A percentile compares a stretch with the other conserved stretches of the same genome.
These are phyloP conservation scores for Taurulus bubalis DNA, from an alignment of 2,113 vertebrate genomes.

Conservation along the genomic window DNA sequence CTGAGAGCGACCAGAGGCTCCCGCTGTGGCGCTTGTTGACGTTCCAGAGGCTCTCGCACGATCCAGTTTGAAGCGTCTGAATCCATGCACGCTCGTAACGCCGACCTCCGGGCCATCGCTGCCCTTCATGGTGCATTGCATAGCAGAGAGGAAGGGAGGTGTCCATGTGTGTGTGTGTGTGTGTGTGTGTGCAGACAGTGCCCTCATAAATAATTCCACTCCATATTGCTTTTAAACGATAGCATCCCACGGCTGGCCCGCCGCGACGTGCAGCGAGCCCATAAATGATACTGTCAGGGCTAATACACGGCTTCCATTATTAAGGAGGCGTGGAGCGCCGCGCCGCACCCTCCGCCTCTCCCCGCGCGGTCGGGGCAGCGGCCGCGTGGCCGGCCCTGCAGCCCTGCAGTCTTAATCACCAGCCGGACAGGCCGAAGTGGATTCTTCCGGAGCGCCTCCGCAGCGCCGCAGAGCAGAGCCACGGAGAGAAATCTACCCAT, in stretches of 20 bases:
- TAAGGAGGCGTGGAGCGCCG: conserved; percentile 55
- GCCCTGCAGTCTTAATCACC: conserved; percentile 25
- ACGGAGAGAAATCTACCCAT: conserved; percentile 16
- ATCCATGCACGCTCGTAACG: conserved; percentile 10
- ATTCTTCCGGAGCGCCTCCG: neutral
- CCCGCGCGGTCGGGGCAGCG: neutral
- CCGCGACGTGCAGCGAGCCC: conserved; percentile 53
- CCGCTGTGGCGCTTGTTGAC: conserved; percentile 22
- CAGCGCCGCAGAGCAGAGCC: neutral
- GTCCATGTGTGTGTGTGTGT: conserved; percentile 11
- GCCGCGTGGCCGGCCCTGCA: conserved; percentile 2
- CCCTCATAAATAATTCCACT: conserved; percentile 77
- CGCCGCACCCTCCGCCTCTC: conserved; percentile 12
- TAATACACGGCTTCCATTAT: conserved; percentile 75
- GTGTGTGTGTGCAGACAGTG: conserved; percentile 32
- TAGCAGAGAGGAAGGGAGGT: conserved; percentile 40
- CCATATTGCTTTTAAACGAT: conserved; percentile 81
- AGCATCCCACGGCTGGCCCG: conserved; percentile 69
- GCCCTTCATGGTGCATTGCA: conserved; percentile 68
- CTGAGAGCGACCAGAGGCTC: neutral
- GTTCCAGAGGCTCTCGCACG: conserved; percentile 23
- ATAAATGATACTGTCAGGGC: conserved; percentile 80
- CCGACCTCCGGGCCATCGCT: conserved; percentile 44
- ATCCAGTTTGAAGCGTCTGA: conserved; percentile 40
- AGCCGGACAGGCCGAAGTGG: conserved; percentile 5